Conservation (phyloP, 2,797 vertebrate species). For the Neosilurus hyrtlii region DNA sequence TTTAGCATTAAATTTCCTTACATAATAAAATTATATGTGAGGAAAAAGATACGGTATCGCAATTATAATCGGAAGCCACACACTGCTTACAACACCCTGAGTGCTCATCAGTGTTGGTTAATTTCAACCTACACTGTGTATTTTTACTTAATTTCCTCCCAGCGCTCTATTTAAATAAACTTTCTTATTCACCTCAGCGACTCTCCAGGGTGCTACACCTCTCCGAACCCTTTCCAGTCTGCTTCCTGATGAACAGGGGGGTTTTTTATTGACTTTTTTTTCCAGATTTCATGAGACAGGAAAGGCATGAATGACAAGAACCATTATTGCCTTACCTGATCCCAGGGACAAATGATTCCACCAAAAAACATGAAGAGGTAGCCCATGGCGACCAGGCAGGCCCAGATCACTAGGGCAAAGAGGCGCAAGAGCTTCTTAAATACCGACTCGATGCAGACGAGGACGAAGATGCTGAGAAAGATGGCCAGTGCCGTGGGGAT, state of each 20-base stretch:
- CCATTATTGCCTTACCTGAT: slow-evolving; percentile 83
- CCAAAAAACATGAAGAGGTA: slow-evolving; percentile 98
- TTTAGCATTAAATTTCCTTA: background rate
- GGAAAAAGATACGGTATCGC: slow-evolving; percentile 47
- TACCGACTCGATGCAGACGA: slow-evolving; percentile 93
- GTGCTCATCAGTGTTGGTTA: slow-evolving; percentile 19
- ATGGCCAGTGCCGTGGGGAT: slow-evolving; percentile 95
- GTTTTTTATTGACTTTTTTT: background rate
- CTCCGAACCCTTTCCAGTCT: background rate
- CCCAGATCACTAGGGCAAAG: slow-evolving; percentile 94
- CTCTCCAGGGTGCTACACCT: background rate
- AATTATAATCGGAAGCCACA: slow-evolving; percentile 49
- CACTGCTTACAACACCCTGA: background rate
- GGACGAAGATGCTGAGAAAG: slow-evolving; percentile 94
- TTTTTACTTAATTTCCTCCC: slow-evolving; percentile 32
- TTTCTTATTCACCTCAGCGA: slow-evolving; percentile 8
- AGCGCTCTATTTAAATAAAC: slow-evolving; percentile 26
- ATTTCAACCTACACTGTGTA: slow-evolving; percentile 33
- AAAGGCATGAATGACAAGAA: slow-evolving; percentile 40
- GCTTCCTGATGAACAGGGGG: slow-evolving; percentile 16
- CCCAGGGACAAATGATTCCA: slow-evolving; percentile 93
- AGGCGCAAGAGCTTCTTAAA: slow-evolving; percentile 94
- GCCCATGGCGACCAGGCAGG: slow-evolving; percentile 92
- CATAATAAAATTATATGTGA: background rate
- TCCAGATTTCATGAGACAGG: background rate